These are phyloP conservation scores for Elysia crispata DNA, from an alignment of 2,888 invertebrate genomes.

Conservation along the genomic window DNA sequence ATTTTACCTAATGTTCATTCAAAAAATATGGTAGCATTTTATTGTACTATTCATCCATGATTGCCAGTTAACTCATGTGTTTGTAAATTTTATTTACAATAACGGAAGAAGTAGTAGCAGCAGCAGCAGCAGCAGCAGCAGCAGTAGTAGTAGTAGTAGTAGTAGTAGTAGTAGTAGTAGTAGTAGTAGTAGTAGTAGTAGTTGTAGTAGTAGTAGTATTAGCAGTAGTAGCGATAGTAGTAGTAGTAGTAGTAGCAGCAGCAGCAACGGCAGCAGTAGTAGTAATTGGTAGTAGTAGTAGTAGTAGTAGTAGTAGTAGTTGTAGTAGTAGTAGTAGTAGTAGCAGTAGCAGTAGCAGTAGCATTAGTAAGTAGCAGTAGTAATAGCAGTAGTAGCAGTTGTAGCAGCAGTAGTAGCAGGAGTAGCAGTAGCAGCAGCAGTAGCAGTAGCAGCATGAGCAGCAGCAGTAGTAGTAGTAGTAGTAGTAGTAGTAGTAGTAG, in stretches of 20 bases:
- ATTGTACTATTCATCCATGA: no score
- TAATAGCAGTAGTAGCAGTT: not conserved
- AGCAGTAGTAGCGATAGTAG: no score
- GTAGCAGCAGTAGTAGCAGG: not conserved
- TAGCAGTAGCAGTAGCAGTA: not conserved
- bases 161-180: conserved; percentile 11
- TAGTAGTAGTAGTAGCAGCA: conserved; percentile 25
- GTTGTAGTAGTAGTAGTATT: no score
- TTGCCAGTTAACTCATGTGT: no score
- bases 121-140: not conserved
- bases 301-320: conserved; percentile 9
- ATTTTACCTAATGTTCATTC: no score
- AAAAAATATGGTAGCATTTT: no score
- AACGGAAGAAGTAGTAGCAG: no score
- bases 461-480: no score
- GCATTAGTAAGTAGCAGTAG: no score
- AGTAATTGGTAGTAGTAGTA: no score
- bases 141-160: conserved; percentile 4
- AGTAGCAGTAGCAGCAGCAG: not conserved
- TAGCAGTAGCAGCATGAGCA: not conserved
- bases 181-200: conserved; percentile 21
- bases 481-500: no score
- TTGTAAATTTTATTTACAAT: not conserved
- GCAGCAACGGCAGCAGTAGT: conserved; percentile 11
- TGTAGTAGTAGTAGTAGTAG: conserved; percentile 4